Conservation (phyloP, 2,113 vertebrate genomes). For the Lycaon pictus region DNA sequence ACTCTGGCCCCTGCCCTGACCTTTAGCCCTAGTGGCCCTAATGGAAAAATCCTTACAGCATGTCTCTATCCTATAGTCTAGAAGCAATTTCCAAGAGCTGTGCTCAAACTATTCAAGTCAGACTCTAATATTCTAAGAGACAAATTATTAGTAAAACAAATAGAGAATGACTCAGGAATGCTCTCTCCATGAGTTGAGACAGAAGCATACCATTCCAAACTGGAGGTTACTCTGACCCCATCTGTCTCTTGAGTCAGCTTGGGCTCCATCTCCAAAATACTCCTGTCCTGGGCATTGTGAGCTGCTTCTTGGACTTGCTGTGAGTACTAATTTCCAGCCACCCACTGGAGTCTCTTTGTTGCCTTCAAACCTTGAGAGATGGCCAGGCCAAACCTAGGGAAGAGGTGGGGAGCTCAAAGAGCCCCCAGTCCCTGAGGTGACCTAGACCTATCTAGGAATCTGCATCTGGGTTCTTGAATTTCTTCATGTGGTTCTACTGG, state of each 20-base stretch:
- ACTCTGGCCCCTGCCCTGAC: not conserved
- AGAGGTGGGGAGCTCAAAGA: not conserved
- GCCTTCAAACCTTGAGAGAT: not conserved
- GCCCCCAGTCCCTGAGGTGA: not conserved
- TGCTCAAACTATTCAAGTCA: not conserved
- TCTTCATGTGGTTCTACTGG: conserved; percentile 3
- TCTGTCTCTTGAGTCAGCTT: not conserved
- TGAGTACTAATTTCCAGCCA: not conserved
- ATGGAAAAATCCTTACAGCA: not conserved
- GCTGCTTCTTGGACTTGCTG: not conserved
- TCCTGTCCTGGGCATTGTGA: not conserved
- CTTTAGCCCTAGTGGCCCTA: not conserved
- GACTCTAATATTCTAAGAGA: conserved; percentile 27
- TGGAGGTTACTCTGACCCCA: not conserved
- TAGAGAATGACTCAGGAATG: not conserved
- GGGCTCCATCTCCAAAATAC: not conserved
- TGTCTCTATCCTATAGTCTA: conserved; percentile 17
- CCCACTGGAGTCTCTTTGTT: not conserved
- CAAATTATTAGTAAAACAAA: conserved; percentile 48
- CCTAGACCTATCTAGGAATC: not conserved
- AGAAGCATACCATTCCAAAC: conserved; percentile 28
- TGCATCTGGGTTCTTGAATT: conserved; percentile 4
- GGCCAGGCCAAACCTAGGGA: not conserved
- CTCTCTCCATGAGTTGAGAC: not conserved
- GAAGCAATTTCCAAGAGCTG: conserved; percentile 33